These are phyloP conservation scores for Ianthella basta DNA, from an alignment of 37 sponge, comb jelly and placozoan genomes.

Conservation along the genomic window DNA sequence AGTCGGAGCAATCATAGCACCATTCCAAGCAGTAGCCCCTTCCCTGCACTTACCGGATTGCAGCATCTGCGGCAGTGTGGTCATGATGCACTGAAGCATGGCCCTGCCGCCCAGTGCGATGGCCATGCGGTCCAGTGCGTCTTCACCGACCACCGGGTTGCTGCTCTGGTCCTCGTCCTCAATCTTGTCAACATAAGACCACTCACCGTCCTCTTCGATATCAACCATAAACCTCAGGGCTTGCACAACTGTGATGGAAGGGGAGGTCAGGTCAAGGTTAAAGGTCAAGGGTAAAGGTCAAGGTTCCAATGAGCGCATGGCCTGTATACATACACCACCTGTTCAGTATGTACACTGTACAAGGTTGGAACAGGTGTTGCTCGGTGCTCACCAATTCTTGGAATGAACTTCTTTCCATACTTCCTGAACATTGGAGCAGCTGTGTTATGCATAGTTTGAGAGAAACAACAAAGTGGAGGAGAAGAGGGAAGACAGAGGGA, in stretches of 20 bases:
- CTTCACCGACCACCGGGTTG: conserved; percentile 88
- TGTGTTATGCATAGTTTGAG: neutral
- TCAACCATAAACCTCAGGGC: conserved; percentile 87
- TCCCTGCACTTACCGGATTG: conserved; percentile 49
- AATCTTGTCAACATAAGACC: conserved; percentile 69
- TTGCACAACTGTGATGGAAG: conserved; percentile 58
- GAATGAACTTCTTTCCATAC: conserved; percentile 58
- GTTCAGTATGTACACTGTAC: neutral
- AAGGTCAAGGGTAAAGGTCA: neutral
- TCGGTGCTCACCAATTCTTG: conserved; percentile 54
- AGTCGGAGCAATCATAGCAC: too few relatives aligned
- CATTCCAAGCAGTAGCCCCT: neutral
- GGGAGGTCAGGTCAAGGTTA: conserved; percentile 1
- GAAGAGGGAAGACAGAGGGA: too few relatives aligned
- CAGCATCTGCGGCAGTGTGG: conserved; percentile 86
- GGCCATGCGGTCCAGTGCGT: conserved; percentile 91
- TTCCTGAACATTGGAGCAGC: conserved; percentile 95
- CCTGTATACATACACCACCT: neutral
- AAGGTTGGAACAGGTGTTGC: neutral
- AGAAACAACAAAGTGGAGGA: too few relatives aligned
- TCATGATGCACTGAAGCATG: conserved; percentile 88
- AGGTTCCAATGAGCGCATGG: neutral
- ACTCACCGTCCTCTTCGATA: conserved; percentile 79
- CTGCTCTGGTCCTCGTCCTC: conserved; percentile 87
- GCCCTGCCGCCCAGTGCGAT: conserved; percentile 93